Conservation (phyloP, 2,888 invertebrate genomes). For the Byasa hedistus region DNA sequence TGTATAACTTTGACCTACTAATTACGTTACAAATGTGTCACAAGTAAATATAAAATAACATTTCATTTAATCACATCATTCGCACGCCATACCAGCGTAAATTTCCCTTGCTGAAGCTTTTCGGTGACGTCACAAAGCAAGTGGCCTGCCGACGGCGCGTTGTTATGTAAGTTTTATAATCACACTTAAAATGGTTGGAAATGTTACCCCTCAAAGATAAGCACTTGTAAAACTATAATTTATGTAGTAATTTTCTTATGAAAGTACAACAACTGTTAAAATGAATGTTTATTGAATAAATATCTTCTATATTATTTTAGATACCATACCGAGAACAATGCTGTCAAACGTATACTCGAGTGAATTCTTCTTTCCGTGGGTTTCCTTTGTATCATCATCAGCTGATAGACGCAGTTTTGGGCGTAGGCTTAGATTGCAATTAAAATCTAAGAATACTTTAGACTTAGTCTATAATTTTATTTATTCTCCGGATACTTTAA, state of each 20-base stretch:
- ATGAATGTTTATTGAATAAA: no score
- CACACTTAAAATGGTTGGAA: background rate
- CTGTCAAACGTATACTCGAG: no score
- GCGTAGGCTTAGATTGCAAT: no score
- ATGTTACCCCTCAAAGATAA: background rate
- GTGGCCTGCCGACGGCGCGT: conserved; percentile 19
- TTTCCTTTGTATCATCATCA: no score
- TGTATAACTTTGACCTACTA: background rate
- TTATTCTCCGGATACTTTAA: no score
- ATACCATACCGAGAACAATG: no score
- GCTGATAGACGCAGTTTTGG: no score
- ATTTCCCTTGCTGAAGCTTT: conserved; percentile 14
- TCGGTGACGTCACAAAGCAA: conserved; percentile 26
- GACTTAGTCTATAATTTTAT: no score
- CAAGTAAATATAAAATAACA: background rate
- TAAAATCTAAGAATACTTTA: no score
- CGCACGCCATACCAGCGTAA: conserved; percentile 24
- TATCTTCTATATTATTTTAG: no score
- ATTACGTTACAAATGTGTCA: background rate
- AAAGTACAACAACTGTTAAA: background rate
- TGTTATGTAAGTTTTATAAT: conserved; percentile 19
- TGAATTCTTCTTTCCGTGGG: no score
- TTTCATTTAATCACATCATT: conserved; percentile 20
- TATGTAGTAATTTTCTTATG: background rate
- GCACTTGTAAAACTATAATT: background rate